Base-by-base conservation (phyloP, 2,888 invertebrate species). In the Muscina levida region DNA sequence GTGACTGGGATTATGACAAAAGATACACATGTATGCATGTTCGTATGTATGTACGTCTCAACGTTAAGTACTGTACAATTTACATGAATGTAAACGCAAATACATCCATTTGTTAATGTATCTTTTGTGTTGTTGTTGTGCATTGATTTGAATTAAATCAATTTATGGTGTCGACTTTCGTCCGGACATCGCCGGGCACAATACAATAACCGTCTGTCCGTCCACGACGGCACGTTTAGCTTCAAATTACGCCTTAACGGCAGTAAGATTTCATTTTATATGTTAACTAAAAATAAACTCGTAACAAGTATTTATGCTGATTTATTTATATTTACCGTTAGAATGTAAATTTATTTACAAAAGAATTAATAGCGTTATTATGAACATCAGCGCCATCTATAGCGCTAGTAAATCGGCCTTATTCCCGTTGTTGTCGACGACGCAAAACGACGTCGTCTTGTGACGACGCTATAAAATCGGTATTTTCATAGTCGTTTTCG, bases 61-160 rank as follows among this genome's bases (percentile, higher is more conserved):
- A 62, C 39, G n/a, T n/a, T n/a, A n/a, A n/a, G n/a, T n/a, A n/a
- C n/a, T n/a, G n/a, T n/a, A n/a, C n/a, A n/a, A 42, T 26, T 26
- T 57, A 31, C 57, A 57, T 57, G 11, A 37, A 13, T 24, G n/a
- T 8, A 46, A n/a, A 46, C 17, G 13, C 15, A 53, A 53, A 22
- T 53, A 31, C 31, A 31, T 5, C 3, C 10, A 22, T 53, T 42
- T 37, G 37, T 11, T 62, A 6, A 11, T 62, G 42, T 62, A 39
- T 17, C 51, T 8, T 31, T 22, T 51, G 53, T 53, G 39, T 53
- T 59, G 24, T 65, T 68, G 42, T 24, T 68, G 44, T 48, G 10
- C 53, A 53, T 53, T 42, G 68, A 68, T 68, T 68, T 68, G 68
- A 68, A 68, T 68, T 22, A 22, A 72, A 76, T 79, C 70, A 68